Evolutionary conservation across 1,140 invertebrate genomes (phyloP).

Genomic region (Macrocentrus cingulum): DNA sequence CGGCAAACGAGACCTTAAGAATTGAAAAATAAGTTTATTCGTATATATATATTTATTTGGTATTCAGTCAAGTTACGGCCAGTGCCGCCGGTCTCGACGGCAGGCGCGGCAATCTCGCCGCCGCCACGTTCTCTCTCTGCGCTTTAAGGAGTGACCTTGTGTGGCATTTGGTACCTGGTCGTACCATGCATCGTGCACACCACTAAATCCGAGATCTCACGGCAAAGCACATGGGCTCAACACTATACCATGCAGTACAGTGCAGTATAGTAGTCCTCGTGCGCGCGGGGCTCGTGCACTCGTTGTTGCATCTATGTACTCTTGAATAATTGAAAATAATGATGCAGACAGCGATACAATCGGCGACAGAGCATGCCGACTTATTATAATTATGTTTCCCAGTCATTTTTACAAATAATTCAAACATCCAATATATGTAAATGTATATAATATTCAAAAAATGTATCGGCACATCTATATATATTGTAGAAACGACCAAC

Average conservation of each 20-base stretch:
- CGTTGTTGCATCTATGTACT: background rate
- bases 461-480: no score
- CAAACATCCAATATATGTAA: no score
- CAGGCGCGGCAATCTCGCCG: constrained; percentile 25
- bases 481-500: no score
- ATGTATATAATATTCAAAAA: no score
- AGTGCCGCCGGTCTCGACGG: constrained; percentile 5
- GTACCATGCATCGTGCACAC: constrained; percentile 42
- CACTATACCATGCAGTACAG: constrained; percentile 7
- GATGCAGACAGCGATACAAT: background rate
- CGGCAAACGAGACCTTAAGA: no score
- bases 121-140: constrained; percentile 37
- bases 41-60: background rate
- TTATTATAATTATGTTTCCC: no score
- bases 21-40: background rate
- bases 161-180: constrained; percentile 58
- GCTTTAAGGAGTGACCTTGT: constrained; percentile 52
- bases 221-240: constrained; percentile 18
- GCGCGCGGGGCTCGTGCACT: background rate
- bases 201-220: constrained; percentile 24
- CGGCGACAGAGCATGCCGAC: no score
- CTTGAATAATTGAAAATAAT: constrained; percentile 1
- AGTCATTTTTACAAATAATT: no score
- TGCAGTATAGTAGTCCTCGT: constrained; percentile 1
- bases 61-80: background rate